Evolutionary conservation across 2,113 vertebrate species (phyloP).

Genomic region (Smithornis capensis): DNA sequence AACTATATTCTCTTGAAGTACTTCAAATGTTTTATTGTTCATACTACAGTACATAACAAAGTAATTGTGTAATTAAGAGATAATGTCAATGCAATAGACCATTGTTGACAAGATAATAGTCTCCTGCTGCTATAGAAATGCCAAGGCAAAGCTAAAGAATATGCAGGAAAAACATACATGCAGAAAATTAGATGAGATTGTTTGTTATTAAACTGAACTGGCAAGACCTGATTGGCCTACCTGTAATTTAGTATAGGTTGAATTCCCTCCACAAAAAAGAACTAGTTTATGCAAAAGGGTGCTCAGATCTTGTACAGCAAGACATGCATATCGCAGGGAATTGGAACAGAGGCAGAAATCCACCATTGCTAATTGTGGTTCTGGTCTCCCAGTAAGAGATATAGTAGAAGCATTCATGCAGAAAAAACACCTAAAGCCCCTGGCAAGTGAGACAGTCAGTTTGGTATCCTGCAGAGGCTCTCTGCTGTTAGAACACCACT

Average conservation of each 20-base stretch:
- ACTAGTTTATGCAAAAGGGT: background rate
- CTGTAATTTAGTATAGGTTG: background rate
- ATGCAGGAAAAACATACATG: constrained; percentile 43
- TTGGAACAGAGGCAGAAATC: background rate
- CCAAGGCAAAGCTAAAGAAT: constrained; percentile 54
- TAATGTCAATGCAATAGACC: constrained; percentile 74
- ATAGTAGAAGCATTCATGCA: background rate
- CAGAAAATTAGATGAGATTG: constrained; percentile 27
- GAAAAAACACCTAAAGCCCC: background rate
- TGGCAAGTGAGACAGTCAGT: accelerated
- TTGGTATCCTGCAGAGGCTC: background rate
- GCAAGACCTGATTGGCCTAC: constrained; percentile 8
- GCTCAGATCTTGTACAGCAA: background rate
- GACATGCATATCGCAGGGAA: background rate
- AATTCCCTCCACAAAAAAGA: background rate
- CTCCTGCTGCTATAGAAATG: constrained; percentile 67
- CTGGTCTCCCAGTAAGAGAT: background rate
- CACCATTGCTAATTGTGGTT: background rate
- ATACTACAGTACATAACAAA: constrained; percentile 69
- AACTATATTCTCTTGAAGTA: constrained; percentile 57
- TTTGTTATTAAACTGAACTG: constrained; percentile 34
- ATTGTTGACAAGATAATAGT: constrained; percentile 75
- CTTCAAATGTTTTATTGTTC: constrained; percentile 71
- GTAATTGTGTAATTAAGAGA: constrained; percentile 79
- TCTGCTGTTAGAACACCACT: background rate